Evolutionary conservation across 2,797 vertebrate genomes (phyloP), one percentile per base, ranked within the genome.

Genomic region (Parauchenoglanis ngamensis): DNA sequence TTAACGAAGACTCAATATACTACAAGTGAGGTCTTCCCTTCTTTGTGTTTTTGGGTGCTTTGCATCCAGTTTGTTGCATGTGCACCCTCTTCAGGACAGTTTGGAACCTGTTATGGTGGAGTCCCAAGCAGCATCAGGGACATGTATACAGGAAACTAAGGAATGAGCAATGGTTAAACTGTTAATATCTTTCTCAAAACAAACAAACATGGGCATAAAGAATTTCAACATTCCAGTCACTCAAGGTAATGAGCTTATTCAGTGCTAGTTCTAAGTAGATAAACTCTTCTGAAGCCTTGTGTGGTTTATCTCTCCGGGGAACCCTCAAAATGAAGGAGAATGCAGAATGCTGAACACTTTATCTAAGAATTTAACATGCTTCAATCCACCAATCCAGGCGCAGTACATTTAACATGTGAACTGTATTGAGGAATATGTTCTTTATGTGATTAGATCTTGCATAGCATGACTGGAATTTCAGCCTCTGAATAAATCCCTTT

Each of bases 381-480:
- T 76, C 13, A 35, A 57, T 23, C 21, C 54, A 35, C 19, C 0
- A 31, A 23, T 59, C 7, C 31, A 35, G 52, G 31, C 1, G 2
- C 19, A 78, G 3, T 78, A 78, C 15, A 2, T 77, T 77, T 31
- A 31, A 19, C n/a, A 11, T 21, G 15, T 31, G 28, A 77, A 56
- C 54, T 78, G 25, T 54, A 54, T 28, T 77, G 75, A 54, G 49
- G n/a, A 57, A 6, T 56, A 35, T 56, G n/a, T 4, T 5, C n/a
- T 21, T 40, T 61, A 44, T 8, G 0, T 63, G 40, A 81, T 81
- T 63, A 81, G 57, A 44, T 13, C 23, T 61, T 61, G 21, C 31
- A 12, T 21, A 57, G 28, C 57, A 59, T 46, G 57, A 61, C 73
- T 86, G 83, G 85, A 88, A 90, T 91, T 89, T 89, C 63, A 63